Percentiles rank a stretch among this genome's conserved stretches.
Conservation (phyloP, 2,888 invertebrate species). For the Eurytoma adleriae region DNA sequence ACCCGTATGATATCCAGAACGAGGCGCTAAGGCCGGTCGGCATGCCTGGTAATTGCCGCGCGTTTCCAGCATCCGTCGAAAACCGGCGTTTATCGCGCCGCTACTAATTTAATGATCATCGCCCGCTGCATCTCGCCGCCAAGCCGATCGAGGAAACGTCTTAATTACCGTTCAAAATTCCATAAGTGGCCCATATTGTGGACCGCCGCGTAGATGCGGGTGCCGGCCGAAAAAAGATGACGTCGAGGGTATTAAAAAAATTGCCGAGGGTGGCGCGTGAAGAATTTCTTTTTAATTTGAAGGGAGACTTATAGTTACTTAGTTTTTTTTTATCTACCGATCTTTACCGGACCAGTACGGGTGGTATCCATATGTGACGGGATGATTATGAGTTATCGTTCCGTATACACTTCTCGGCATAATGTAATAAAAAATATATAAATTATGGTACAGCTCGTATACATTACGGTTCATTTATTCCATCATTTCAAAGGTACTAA, state of each 20-base stretch:
- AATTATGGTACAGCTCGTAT: no score
- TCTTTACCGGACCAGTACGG: not conserved
- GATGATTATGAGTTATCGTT: not conserved
- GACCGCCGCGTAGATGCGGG: not conserved
- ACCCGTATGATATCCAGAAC: not conserved
- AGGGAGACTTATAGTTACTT: no score
- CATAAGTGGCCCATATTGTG: constrained; percentile 43
- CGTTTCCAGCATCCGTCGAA: constrained; percentile 27
- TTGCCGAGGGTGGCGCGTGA: not conserved
- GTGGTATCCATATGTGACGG: not conserved
- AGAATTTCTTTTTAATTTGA: constrained; percentile 32
- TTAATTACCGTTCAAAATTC: constrained; percentile 68
- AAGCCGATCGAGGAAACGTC: constrained; percentile 64
- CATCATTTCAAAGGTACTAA: no score
- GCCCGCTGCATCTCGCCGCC: constrained; percentile 54
- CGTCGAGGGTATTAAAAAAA: constrained; percentile 1
- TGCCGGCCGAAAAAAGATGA: not conserved
- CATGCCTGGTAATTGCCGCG: constrained; percentile 5
- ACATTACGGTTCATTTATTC: no score
- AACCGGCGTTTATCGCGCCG: constrained; percentile 24
- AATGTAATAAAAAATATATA: no score
- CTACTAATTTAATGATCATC: constrained; percentile 37
- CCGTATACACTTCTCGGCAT: no score
- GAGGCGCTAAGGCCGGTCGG: not conserved
- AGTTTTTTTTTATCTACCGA: constrained; percentile 14